Evolutionary conservation across 2,888 invertebrate species (phyloP), one percentile per base, ranked within the genome.

Genomic region (Barypeithes pellucidus): DNA sequence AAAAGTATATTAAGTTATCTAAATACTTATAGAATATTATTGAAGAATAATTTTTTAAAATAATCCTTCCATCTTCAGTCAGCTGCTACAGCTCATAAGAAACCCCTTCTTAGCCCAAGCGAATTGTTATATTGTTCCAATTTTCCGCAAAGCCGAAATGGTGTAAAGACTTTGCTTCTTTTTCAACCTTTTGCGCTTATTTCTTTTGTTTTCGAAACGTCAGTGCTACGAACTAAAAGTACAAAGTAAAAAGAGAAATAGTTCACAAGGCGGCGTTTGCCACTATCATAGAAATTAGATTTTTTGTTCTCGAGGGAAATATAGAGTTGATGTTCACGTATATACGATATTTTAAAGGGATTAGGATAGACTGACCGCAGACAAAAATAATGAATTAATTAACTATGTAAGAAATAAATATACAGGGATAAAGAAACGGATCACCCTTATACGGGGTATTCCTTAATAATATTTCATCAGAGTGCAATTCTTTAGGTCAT

Each of bases 211-310:
- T 71, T 63, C 14, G 71, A 29, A 50, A 36, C 60, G 60, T 72
- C 66, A 66, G 61, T 9, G 39, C 29, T 41, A 41, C 54, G 43
- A 69, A 69, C 54, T 54, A 36, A 65, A 66, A 60, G 47, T 72
- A 52, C 50, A 72, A 72, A 72, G 41, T 54, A 65, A 29, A 14
- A 57, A 54, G 69, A 69, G 43, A 36, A 65, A 71, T 71, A 65
- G 65, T 71, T 59, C 65, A 50, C 47, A 47, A 29, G 70, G 52
- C 50, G 66, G 45, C 43, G 57, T 43, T 73, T 73, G 62, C 59
- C 68, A 73, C 73, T 73, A 73, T 73, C 57, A 65, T 62, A 73
- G 62, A 72, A 67, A 72, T 72, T 72, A 72, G 67, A 61, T 72
- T 73, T 72, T 67, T 68, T 57, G 14, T 36, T 52, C 73, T 47